Conservation (phyloP, 2,888 invertebrate species). For the Norana najaformis region DNA sequence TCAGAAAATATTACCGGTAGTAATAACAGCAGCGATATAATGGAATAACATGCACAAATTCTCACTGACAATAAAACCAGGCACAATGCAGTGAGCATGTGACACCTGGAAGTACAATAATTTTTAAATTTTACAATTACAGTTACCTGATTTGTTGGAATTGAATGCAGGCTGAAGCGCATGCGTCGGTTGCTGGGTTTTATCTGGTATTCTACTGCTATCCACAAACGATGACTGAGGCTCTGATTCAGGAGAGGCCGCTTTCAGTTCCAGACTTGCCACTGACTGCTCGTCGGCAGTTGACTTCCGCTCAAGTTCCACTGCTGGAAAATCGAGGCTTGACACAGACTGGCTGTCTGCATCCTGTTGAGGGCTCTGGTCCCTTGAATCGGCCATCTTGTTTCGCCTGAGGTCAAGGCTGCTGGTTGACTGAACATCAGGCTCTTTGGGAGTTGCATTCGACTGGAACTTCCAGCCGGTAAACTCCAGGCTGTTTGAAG, state of each 20-base stretch:
- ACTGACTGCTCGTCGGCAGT: constrained; percentile 53
- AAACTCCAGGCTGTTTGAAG: constrained; percentile 39
- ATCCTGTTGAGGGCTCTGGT: constrained; percentile 36
- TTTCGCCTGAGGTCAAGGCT: constrained; percentile 53
- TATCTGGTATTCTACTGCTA: neutral
- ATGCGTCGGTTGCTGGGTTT: constrained; percentile 33
- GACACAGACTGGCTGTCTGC: constrained; percentile 57
- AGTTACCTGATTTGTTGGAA: neutral
- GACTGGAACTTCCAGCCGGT: constrained; percentile 40
- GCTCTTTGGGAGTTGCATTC: constrained; percentile 14
- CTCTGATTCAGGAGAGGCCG: constrained; percentile 9
- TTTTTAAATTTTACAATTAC: neutral
- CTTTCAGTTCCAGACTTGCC: constrained; percentile 55
- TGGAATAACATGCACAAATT: neutral
- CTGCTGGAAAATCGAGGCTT: constrained; percentile 53
- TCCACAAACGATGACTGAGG: neutral
- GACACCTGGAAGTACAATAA: too few relatives aligned
- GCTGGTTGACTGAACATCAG: constrained; percentile 56
- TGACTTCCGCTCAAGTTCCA: constrained; percentile 32
- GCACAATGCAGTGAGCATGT: too few relatives aligned
- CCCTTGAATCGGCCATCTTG: constrained; percentile 32
- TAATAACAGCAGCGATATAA: neutral
- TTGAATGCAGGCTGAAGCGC: neutral
- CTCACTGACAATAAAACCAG: neutral
- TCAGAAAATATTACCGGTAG: neutral